Evolutionary conservation across 2,797 vertebrate species (phyloP).

Genomic region (Gymnopithys bicolor): DNA sequence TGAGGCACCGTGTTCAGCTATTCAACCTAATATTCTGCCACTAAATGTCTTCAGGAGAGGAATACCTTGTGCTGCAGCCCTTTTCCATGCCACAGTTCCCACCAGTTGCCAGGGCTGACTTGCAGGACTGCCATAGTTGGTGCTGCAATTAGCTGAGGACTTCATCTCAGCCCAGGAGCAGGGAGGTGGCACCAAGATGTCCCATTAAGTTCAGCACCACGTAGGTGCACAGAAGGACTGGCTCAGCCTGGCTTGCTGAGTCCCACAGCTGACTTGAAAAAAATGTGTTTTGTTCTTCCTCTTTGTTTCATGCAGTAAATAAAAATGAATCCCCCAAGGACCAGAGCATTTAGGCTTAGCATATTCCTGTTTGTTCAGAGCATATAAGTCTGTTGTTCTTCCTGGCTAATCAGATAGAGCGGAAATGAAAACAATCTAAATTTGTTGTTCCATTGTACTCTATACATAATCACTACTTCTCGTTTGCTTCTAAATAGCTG

Average conservation of each 20-base stretch:
- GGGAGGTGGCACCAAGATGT: neutral
- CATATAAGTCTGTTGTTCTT: constrained; percentile 51
- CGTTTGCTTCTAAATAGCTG: constrained; percentile 42
- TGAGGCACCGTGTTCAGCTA: neutral
- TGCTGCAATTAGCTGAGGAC: neutral
- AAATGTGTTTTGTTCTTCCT: neutral
- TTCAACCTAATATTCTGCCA: neutral
- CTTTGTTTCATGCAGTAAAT: neutral
- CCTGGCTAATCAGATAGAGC: constrained; percentile 62
- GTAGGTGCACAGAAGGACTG: neutral
- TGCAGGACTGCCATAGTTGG: neutral
- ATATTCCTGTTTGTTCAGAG: constrained; percentile 19
- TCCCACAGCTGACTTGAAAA: neutral
- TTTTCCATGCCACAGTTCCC: rapidly evolving
- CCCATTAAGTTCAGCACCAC: neutral
- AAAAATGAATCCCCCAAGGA: constrained; percentile 12
- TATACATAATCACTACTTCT: constrained; percentile 43
- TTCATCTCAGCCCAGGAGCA: neutral
- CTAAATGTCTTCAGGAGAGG: neutral
- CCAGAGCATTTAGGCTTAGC: neutral
- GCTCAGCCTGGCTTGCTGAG: neutral
- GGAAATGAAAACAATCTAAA: constrained; percentile 43
- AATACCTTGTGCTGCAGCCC: neutral
- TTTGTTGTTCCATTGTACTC: constrained; percentile 51
- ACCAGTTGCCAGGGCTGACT: neutral